phyloP scores from a whole-genome alignment of 2,888 invertebrate genomes.

The Zygaena filipendulae region DNA sequence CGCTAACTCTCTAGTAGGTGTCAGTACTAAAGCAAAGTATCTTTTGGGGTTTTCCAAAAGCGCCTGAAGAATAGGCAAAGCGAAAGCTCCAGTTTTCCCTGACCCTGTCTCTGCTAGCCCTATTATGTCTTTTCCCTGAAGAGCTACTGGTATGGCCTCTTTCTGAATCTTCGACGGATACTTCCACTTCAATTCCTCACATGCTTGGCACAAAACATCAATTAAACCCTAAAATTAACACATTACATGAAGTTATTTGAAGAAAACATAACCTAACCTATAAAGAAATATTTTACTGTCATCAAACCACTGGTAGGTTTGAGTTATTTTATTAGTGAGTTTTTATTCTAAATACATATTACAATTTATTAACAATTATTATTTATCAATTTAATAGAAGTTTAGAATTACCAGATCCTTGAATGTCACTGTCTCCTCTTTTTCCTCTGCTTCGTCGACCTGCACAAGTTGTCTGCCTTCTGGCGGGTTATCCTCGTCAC shows the following conservation, averaged over 20 bases:
- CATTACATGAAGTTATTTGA: too few relatives aligned
- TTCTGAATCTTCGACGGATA: conserved; percentile 94
- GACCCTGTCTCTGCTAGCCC: conserved; percentile 86
- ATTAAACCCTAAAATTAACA: conserved; percentile 79
- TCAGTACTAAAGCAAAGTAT: conserved; percentile 92
- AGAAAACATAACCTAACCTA: too few relatives aligned
- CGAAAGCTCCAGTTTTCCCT: conserved; percentile 98
- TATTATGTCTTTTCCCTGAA: conserved; percentile 80
- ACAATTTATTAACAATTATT: background rate
- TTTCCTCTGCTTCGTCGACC: too few relatives aligned
- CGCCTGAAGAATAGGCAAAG: conserved; percentile 93
- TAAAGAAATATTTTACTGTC: background rate
- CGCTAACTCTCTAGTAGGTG: conserved; percentile 97
- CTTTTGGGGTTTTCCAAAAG: conserved; percentile 92
- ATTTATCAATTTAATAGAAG: background rate
- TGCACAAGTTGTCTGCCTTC: too few relatives aligned
- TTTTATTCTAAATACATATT: background rate
- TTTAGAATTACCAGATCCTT: conserved; percentile 43
- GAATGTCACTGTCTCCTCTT: conserved; percentile 48
- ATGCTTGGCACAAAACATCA: conserved; percentile 91
- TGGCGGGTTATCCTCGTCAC: too few relatives aligned
- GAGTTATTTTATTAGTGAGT: too few relatives aligned
- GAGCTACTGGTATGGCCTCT: conserved; percentile 91
- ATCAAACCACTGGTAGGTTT: conserved; percentile 25
- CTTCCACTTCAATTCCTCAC: conserved; percentile 93